Conservation (phyloP, 2,888 invertebrate species). For the Sesamia inferens region DNA sequence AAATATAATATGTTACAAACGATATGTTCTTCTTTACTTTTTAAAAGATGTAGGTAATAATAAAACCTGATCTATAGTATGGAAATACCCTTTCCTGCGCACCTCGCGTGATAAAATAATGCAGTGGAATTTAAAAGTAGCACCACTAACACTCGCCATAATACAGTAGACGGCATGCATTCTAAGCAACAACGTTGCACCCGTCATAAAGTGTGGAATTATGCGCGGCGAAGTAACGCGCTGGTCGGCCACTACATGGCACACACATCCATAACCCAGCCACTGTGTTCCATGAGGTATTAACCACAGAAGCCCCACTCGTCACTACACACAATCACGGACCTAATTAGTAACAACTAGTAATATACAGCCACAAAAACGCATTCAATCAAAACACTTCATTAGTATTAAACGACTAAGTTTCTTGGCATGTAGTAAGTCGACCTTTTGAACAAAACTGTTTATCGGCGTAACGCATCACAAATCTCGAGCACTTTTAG, state of each 20-base stretch:
- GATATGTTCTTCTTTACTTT: background rate
- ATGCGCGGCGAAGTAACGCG: slow-evolving; percentile 42
- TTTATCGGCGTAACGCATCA: slow-evolving; percentile 2
- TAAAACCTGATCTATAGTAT: slow-evolving; percentile 10
- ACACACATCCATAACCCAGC: background rate
- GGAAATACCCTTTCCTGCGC: background rate
- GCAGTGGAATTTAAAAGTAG: slow-evolving; percentile 46
- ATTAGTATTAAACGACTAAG: background rate
- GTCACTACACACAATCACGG: background rate
- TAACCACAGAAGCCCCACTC: background rate
- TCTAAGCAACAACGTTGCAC: slow-evolving; percentile 57
- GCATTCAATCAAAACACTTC: background rate
- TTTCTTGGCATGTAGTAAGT: background rate
- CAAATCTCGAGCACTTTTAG: slow-evolving; percentile 30
- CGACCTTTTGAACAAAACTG: background rate
- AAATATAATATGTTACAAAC: background rate
- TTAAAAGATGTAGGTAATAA: background rate
- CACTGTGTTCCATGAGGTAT: background rate
- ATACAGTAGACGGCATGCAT: slow-evolving; percentile 39
- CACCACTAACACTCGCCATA: slow-evolving; percentile 39
- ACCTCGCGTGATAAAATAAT: slow-evolving; percentile 42
- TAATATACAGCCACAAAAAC: background rate
- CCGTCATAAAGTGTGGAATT: slow-evolving; percentile 59
- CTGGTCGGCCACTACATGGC: slow-evolving; percentile 10
- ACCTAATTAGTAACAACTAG: background rate